Percentiles rank a stretch among this genome's conserved stretches.
These are phyloP conservation scores for Creontiades dilutus DNA, from an alignment of 2,888 invertebrate species.

Conservation along the genomic window DNA sequence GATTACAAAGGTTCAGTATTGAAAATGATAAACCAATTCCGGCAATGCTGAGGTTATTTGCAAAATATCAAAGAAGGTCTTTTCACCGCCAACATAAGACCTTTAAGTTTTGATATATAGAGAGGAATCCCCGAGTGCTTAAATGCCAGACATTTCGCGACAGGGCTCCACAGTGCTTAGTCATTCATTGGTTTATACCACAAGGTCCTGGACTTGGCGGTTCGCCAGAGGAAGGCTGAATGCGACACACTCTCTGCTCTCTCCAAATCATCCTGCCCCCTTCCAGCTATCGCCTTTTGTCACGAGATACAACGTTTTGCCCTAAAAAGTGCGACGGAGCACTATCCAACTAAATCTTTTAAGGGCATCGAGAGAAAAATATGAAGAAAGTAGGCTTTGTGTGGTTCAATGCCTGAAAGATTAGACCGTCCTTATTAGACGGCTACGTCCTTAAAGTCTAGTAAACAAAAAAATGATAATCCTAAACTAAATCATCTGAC, in stretches of 20 bases:
- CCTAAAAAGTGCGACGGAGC: constrained; percentile 42
- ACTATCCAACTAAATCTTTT: constrained; percentile 18
- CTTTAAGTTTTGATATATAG: constrained; percentile 12
- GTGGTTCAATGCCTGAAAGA: background rate
- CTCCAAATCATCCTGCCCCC: constrained; percentile 11
- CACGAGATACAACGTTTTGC: constrained; percentile 43
- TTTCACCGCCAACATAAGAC: background rate
- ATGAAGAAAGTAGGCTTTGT: constrained; percentile 6
- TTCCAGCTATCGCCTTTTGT: constrained; percentile 5
- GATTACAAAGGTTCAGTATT: too few relatives aligned
- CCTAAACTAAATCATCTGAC: too few relatives aligned
- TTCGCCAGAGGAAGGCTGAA: constrained; percentile 21
- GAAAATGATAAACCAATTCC: too few relatives aligned
- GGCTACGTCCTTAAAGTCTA: background rate
- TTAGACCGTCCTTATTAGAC: background rate
- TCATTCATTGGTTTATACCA: constrained; percentile 51
- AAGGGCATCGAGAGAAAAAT: constrained; percentile 38
- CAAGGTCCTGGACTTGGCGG: constrained; percentile 40
- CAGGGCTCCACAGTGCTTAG: constrained; percentile 35
- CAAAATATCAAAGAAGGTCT: background rate
- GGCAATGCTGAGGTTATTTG: background rate
- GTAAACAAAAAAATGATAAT: too few relatives aligned
- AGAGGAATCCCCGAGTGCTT: background rate
- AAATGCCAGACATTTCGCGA: constrained; percentile 29
- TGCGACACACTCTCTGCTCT: constrained; percentile 42